phyloP scores from a whole-genome alignment of 2,888 invertebrate genomes.

The Bursaphelenchus okinawaensis region DNA sequence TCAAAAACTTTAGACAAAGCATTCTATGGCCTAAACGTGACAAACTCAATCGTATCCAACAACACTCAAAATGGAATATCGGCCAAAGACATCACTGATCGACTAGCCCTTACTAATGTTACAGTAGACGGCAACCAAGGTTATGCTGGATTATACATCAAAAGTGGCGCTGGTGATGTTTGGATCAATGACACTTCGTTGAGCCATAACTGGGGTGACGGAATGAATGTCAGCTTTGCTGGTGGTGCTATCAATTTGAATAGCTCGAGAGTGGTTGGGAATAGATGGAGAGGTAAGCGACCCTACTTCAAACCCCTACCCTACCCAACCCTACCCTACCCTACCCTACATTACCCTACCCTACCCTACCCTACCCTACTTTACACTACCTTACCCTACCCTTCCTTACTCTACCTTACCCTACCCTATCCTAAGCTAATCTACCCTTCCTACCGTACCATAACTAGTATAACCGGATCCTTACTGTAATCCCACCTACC shows the following conservation, averaged over 20 bases:
- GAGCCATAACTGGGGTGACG: constrained; percentile 84
- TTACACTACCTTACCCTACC: no score
- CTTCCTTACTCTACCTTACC: no score
- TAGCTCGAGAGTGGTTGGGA: constrained; percentile 75
- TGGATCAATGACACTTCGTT: constrained; percentile 85
- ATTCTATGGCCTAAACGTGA: constrained; percentile 76
- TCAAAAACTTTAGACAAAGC: constrained; percentile 43
- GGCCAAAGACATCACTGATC: constrained; percentile 75
- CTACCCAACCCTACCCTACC: no score
- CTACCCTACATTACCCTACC: no score
- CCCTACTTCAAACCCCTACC: no score
- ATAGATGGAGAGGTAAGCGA: constrained; percentile 69
- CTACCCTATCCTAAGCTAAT: no score
- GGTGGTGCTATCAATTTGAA: constrained; percentile 91
- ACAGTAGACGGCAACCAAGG: constrained; percentile 52
- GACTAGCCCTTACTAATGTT: constrained; percentile 54
- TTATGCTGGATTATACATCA: constrained; percentile 62
- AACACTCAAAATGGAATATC: constrained; percentile 91
- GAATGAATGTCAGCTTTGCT: constrained; percentile 87
- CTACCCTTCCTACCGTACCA: no score
- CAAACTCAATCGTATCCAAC: constrained; percentile 75
- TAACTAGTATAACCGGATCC: no score
- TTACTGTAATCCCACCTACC: no score
- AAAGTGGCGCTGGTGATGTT: constrained; percentile 84
- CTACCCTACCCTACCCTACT: no score